phyloP scores from a whole-genome alignment of 2,113 vertebrate species.

The Haliaeetus leucogaster region DNA sequence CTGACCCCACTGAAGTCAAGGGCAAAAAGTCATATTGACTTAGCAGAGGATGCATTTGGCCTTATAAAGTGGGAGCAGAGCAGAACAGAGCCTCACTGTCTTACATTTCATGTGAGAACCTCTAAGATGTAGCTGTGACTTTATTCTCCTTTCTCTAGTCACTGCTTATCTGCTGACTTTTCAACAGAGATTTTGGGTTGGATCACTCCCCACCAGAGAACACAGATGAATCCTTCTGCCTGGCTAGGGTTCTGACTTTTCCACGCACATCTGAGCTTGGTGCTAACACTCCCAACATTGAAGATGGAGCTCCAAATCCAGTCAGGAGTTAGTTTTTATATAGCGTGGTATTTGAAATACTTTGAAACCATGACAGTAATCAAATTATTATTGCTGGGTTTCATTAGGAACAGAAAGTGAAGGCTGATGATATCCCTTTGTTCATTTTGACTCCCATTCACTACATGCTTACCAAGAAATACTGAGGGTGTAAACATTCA shows the following conservation, averaged over 20 bases:
- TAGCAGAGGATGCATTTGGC: neutral
- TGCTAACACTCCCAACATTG: neutral
- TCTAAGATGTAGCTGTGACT: neutral
- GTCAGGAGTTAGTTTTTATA: neutral
- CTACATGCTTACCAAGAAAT: neutral
- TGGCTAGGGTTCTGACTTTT: neutral
- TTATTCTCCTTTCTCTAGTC: neutral
- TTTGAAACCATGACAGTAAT: neutral
- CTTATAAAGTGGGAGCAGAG: neutral
- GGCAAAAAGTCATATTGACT: neutral
- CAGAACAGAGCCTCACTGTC: neutral
- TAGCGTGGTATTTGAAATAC: neutral
- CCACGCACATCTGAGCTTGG: fast-evolving
- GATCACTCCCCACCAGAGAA: fast-evolving
- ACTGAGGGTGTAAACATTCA: neutral
- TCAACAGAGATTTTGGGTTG: neutral
- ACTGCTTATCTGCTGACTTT: neutral
- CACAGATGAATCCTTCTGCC: neutral
- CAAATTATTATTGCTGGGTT: neutral
- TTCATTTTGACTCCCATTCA: neutral
- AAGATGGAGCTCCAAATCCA: neutral
- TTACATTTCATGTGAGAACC: neutral
- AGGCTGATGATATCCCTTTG: neutral
- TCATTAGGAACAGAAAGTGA: neutral
- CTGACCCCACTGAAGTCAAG: neutral